Base-by-base conservation (phyloP, 2,113 vertebrate species). In the Phaetusa simplex region DNA sequence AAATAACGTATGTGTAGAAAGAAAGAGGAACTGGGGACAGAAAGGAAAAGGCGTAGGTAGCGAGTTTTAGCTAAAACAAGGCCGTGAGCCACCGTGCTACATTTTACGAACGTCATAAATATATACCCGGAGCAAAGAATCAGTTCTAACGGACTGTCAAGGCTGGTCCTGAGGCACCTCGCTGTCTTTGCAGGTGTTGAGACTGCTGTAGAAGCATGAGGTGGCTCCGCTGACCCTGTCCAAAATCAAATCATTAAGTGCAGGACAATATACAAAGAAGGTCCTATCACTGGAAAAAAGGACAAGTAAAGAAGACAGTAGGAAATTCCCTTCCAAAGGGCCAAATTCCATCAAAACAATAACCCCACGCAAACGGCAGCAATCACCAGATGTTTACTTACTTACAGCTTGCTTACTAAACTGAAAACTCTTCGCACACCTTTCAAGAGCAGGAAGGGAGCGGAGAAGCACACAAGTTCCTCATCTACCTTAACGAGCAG, bases 131-230 rank as follows among this genome's bases (percentile, higher is more conserved):
- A 82, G 23, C 29, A 71, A 74, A 74, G 59, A 70, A 78, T 16
- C 19, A 24, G 49, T 32, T 61, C 18, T 2, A 56, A 69, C 4
- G 6, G 42, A 17, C 18, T 12, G 34, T 24, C 40, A 53, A 40
- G 50, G 22, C 50, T 79, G 0, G 0, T 43, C 61, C 42, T 0
- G 10, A 76, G n/a, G 47, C n/a, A 56, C 40, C 30, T 73, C 2
- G 0, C 12, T 24, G 3, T 12, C 49, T 50, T 16, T 38, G 18
- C 17, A 52, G 9, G 12, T 30, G 22, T 23, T 47, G 59, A 70
- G 67, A 13, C 30, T n/a, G 27, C 69, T 5, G 4, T 15, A 36
- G 78, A 53, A 65, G 26, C 17, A 23, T 0, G 5, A 91, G 43
- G 42, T 20, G 23, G 26, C 64, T 81, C 36, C 3, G 1, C 15